Evolutionary conservation across 1,140 invertebrate species (phyloP), one percentile per base, ranked within the genome.

Genomic region (Andrena cerasifolii): DNA sequence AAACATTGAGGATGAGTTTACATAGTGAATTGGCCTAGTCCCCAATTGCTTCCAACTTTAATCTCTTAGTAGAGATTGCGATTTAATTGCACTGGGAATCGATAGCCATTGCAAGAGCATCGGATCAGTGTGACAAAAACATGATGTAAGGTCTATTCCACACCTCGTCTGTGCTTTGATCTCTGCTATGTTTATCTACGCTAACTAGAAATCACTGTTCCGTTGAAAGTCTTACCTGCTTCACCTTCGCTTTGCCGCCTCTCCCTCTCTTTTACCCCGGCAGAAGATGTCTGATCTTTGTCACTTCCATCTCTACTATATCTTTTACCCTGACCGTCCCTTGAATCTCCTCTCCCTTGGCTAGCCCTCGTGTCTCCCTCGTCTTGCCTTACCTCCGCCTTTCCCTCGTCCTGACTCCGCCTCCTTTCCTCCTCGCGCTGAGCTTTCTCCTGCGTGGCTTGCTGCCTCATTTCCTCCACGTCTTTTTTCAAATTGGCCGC

Each of bases 401-500:
- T 43, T 62, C 74, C 82, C 89, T 91, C 65, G 90, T 91, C 14
- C 83, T 84, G 14, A 89, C 84, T 53, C 89, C 83, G 53, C 91
- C 78, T 86, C 89, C 88, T 26, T 84, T 72, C 61, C 86, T 85
- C 90, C 91, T 86, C 80, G 89, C 87, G 33, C 49, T 56, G 90
- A 80, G 71, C 92, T 83, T 86, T 93, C 89, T 88, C 93, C 89
- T 85, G 84, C 80, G 78, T 89, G 86, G 89, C 90, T n/a, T 88
- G 87, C 0, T 88, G 86, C 7, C 89, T 81, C 82, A 90, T 90
- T 66, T 90, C 90, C 78, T 91, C 87, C 45, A 90, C 86, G 21
- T 89, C 88, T 67, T 90, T 91, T 68, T 85, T 89, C 61, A 91
- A 70, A 82, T 89, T 90, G 0, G 85, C 89, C 6, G 87, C 90